Percentiles rank a stretch among this genome's conserved stretches.
Evolutionary conservation across 2,888 invertebrate species (phyloP).

Genomic region (Epinotia brunnichana): DNA sequence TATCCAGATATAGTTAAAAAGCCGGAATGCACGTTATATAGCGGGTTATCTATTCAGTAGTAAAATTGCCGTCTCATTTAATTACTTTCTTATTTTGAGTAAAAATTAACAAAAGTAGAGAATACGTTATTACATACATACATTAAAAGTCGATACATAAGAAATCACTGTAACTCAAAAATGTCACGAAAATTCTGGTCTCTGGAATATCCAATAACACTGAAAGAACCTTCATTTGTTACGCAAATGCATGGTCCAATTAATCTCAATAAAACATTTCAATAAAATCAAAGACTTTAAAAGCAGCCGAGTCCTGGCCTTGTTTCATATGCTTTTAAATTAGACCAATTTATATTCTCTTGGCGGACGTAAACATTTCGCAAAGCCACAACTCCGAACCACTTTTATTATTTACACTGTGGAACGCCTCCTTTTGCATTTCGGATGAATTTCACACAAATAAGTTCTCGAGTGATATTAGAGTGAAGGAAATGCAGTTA

Average conservation of each 20-base stretch:
- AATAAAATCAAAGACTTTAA: conserved; percentile 42
- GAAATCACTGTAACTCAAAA: too few relatives aligned
- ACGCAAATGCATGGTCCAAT: neutral
- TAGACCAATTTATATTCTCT: conserved; percentile 67
- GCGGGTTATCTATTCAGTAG: too few relatives aligned
- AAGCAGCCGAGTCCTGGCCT: conserved; percentile 35
- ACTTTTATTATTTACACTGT: conserved; percentile 65
- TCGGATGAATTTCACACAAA: conserved; percentile 45
- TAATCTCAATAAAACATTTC: neutral
- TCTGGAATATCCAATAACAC: too few relatives aligned
- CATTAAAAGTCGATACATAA: too few relatives aligned
- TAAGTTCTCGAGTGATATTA: conserved; percentile 22
- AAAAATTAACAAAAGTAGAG: too few relatives aligned
- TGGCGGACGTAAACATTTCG: conserved; percentile 57
- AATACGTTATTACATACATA: too few relatives aligned
- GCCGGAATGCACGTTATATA: too few relatives aligned
- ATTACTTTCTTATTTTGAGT: too few relatives aligned
- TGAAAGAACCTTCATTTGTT: neutral
- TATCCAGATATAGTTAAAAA: too few relatives aligned
- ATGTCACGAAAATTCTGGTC: too few relatives aligned
- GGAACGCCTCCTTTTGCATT: conserved; percentile 50
- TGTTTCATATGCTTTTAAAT: conserved; percentile 62
- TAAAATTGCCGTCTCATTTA: too few relatives aligned
- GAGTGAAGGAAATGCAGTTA: conserved; percentile 18
- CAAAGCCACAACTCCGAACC: conserved; percentile 56